These are phyloP conservation scores for Xiphophorus couchianus DNA, from an alignment of 2,113 vertebrate species.

Conservation along the genomic window DNA sequence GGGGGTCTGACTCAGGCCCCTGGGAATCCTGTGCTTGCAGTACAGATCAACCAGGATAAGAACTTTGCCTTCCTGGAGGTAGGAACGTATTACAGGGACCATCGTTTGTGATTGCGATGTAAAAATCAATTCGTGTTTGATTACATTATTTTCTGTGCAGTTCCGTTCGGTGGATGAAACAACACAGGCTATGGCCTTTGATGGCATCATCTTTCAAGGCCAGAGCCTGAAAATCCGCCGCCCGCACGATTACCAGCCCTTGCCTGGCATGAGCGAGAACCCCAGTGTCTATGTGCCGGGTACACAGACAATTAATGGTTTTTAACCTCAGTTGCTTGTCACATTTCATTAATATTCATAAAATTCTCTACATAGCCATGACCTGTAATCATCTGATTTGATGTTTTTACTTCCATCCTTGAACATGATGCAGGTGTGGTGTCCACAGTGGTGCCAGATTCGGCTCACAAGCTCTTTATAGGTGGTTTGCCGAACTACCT, in stretches of 20 bases:
- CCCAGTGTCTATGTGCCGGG: slow-evolving; percentile 94
- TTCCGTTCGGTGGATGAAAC: slow-evolving; percentile 94
- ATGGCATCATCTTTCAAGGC: slow-evolving; percentile 94
- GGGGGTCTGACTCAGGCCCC: slow-evolving; percentile 91
- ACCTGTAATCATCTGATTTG: not conserved
- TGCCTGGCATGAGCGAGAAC: slow-evolving; percentile 94
- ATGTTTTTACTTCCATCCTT: slow-evolving; percentile 3
- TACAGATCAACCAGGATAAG: slow-evolving; percentile 96
- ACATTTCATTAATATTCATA: slow-evolving; percentile 52
- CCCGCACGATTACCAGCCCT: slow-evolving; percentile 92
- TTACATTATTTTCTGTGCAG: slow-evolving; percentile 65
- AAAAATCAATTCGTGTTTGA: not conserved
- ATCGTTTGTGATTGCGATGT: not conserved
- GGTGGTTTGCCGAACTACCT: slow-evolving; percentile 92
- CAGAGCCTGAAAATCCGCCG: slow-evolving; percentile 93
- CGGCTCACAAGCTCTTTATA: slow-evolving; percentile 92
- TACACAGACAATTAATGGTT: slow-evolving; percentile 76
- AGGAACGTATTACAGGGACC: not conserved
- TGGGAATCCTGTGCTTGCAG: slow-evolving; percentile 93
- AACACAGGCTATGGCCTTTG: slow-evolving; percentile 93
- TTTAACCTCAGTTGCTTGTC: slow-evolving; percentile 70
- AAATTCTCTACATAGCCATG: slow-evolving; percentile 8
- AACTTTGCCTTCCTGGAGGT: slow-evolving; percentile 96
- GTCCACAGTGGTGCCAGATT: slow-evolving; percentile 93
- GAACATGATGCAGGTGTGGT: slow-evolving; percentile 83